Base-by-base conservation (phyloP, 92 coral and sea anemone genomes). In the Pocillopora grandis region DNA sequence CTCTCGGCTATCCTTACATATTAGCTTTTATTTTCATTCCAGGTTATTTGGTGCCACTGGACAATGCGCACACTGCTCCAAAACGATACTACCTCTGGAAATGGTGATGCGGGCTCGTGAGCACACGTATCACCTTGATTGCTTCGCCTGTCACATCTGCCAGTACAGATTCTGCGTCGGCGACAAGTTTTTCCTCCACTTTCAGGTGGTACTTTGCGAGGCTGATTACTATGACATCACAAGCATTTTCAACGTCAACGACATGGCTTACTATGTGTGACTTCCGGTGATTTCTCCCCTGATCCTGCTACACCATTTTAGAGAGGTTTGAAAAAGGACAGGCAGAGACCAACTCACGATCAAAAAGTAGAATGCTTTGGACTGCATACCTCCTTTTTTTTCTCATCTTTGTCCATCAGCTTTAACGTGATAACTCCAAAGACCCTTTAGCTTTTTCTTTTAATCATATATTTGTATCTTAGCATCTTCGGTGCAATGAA, bases 71-170 rank as follows among this genome's bases (percentile, higher is more conserved):
- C 79, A 72, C 16, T 93, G 97, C 73, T 82, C 89, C 84, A 91
- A 93, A 70, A 80, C 78, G 58, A 93, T 93, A 74, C 94, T 92
- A 11, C 97, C 97, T 37, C 92, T 93, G 81, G 97, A 93, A 85
- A 88, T 89, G 89, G 97, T 93, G 16, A 93, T 93, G 97, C 89
- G 97, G 72, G 97, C 97, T 20, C 94, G 94, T 4, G 87, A 85
- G n/a, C 89, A 88, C 84, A 93, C 91, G 12, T 93, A 88, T 67
- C 97, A 93, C 59, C 87, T 93, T 23, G 88, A 91, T 79, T 93
- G 97, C 74, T 93, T 93, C 15, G 97, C 92, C 6, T 93, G 97
- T 70, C 97, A 91, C 78, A 86, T 89, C 48, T 93, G 97, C 64
- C 90, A 88, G 2, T 88, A 93, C 71, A 83, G 97, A 75, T 93